phyloP scores from a whole-genome alignment of 2,888 invertebrate species.

The Rotaria sp. region DNA sequence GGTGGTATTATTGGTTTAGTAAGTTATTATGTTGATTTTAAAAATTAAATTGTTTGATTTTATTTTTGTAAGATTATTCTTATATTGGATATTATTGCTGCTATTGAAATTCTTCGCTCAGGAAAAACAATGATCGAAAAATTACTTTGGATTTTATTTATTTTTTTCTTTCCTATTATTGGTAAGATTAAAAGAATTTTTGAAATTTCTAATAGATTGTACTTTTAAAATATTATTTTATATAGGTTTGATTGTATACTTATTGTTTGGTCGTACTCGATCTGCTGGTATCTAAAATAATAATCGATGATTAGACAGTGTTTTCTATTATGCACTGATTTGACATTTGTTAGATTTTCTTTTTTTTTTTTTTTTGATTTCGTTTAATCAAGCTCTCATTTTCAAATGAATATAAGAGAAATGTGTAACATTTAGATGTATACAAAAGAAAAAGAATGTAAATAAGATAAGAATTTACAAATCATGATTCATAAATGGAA shows the following conservation, averaged over 20 bases:
- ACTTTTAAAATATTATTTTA: neutral
- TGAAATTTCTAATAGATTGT: too few relatives aligned
- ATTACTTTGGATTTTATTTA: conserved; percentile 19
- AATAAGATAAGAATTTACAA: neutral
- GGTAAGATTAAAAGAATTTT: neutral
- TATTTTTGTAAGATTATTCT: neutral
- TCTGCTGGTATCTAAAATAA: neutral
- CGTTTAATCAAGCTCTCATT: neutral
- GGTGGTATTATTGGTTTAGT: neutral
- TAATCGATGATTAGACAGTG: neutral
- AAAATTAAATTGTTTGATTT: neutral
- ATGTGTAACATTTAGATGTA: neutral
- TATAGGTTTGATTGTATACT: conserved; percentile 12
- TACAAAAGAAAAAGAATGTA: neutral
- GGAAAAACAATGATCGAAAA: neutral
- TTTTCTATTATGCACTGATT: neutral
- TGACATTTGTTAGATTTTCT: neutral
- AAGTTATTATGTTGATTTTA: neutral
- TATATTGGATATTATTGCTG: conserved; percentile 7
- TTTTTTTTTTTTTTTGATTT: neutral
- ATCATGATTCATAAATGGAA: neutral
- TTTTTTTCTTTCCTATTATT: neutral
- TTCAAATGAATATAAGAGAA: neutral
- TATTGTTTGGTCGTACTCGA: neutral
- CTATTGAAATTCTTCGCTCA: neutral